Evolutionary conservation across 2,888 invertebrate species (phyloP).

Genomic region (Fabriciana adippe): DNA sequence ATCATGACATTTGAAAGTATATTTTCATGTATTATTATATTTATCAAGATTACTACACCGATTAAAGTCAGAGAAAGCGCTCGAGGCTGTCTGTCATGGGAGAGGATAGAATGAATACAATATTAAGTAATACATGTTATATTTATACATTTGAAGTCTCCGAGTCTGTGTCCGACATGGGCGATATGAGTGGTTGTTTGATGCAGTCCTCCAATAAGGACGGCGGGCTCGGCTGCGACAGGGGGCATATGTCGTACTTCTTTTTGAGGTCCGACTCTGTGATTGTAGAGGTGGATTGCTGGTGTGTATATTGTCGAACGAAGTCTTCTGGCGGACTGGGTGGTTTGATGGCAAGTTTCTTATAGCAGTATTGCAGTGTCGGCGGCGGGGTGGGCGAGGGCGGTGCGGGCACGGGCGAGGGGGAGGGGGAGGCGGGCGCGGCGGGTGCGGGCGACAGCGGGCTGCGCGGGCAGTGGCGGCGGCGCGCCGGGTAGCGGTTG

Average conservation of each 20-base stretch:
- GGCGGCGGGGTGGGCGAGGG: not conserved
- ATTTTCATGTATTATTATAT: too few relatives aligned
- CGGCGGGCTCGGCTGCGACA: conserved; percentile 20
- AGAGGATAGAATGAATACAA: not conserved
- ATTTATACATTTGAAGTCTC: conserved; percentile 27
- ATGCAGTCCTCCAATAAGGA: conserved; percentile 31
- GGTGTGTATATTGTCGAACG: not conserved
- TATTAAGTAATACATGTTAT: not conserved
- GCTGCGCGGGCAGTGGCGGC: conserved; percentile 28
- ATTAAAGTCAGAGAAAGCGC: too few relatives aligned
- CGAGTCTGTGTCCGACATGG: conserved; percentile 34
- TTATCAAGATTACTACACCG: too few relatives aligned
- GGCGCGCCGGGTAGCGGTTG: conserved; percentile 55
- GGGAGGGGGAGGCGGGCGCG: conserved; percentile 48
- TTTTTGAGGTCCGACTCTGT: conserved; percentile 5
- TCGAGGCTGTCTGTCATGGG: too few relatives aligned
- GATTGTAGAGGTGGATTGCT: not conserved
- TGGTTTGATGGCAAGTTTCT: not conserved
- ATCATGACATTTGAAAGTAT: too few relatives aligned
- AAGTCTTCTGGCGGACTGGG: conserved; percentile 19
- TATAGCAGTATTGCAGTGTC: not conserved
- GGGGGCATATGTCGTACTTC: not conserved
- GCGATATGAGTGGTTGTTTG: conserved; percentile 35
- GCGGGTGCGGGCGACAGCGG: conserved; percentile 48
- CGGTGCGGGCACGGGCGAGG: not conserved